Percentiles rank a stretch among this genome's conserved stretches.
These are phyloP conservation scores for Anoura caudifer DNA, from an alignment of 2,113 vertebrate species.

Conservation along the genomic window DNA sequence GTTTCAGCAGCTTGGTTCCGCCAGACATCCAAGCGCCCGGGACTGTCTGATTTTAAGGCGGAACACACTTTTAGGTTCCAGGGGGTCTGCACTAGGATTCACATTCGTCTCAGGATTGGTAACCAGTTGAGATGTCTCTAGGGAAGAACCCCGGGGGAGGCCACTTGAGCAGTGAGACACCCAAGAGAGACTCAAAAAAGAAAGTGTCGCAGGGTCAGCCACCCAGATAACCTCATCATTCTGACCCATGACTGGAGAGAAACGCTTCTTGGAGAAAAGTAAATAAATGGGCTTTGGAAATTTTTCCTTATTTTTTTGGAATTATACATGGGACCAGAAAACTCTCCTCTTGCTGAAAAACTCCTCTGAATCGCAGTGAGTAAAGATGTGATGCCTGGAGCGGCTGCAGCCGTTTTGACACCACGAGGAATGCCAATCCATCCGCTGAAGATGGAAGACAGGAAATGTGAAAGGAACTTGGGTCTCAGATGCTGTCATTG, in stretches of 20 bases:
- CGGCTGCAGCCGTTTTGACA: background rate
- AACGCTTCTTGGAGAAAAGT: background rate
- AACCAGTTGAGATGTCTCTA: background rate
- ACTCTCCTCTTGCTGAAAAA: background rate
- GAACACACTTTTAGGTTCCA: background rate
- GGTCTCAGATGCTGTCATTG: background rate
- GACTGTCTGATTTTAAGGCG: background rate
- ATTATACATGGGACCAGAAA: background rate
- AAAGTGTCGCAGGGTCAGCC: background rate
- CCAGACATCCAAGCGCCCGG: accelerated
- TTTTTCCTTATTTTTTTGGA: background rate
- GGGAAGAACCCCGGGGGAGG: background rate
- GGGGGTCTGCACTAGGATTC: background rate
- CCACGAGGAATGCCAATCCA: background rate
- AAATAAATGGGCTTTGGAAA: background rate
- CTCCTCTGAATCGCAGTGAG: background rate
- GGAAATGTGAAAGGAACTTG: background rate
- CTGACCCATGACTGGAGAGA: background rate
- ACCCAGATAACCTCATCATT: background rate
- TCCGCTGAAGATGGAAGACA: background rate
- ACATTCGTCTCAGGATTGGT: background rate
- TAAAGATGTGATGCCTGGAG: background rate
- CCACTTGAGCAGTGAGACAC: background rate
- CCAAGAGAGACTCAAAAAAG: background rate
- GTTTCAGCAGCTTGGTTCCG: no score